Percentiles rank a stretch among this genome's conserved stretches.
Conservation (phyloP, 2,113 vertebrate genomes). For the Conger conger region DNA sequence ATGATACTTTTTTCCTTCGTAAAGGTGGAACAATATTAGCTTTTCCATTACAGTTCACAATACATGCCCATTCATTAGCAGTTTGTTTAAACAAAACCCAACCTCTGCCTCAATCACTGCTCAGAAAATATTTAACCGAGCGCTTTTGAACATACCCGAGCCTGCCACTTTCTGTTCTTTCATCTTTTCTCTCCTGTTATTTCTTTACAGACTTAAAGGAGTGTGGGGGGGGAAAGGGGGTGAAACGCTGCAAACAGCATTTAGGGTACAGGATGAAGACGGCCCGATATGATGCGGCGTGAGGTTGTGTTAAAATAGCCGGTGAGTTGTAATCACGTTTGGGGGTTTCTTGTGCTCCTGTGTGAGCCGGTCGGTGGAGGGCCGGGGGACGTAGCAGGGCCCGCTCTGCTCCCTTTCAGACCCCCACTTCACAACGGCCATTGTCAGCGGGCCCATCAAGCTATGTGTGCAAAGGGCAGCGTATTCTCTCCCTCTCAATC, state of each 20-base stretch:
- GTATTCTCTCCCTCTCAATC: constrained; percentile 67
- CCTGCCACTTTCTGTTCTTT: not conserved
- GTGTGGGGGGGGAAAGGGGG: not conserved
- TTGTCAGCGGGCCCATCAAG: constrained; percentile 61
- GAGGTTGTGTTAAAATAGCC: constrained; percentile 50
- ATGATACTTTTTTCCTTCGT: constrained; percentile 63
- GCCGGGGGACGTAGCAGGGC: constrained; percentile 29
- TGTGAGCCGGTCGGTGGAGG: not conserved
- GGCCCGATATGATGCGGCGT: not conserved
- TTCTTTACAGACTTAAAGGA: not conserved
- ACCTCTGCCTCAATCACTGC: constrained; percentile 34
- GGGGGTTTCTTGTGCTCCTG: constrained; percentile 33
- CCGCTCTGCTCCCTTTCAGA: constrained; percentile 34
- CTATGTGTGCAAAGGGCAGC: constrained; percentile 47
- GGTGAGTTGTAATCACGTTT: constrained; percentile 54
- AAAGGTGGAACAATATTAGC: constrained; percentile 72
- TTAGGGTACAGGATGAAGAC: not conserved
- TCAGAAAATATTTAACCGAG: not conserved
- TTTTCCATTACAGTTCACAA: constrained; percentile 69
- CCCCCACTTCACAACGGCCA: constrained; percentile 60
- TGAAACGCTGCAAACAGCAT: constrained; percentile 5
- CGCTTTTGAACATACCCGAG: constrained; percentile 25
- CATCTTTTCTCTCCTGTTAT: not conserved
- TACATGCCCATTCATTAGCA: constrained; percentile 59
- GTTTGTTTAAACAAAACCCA: constrained; percentile 60